phyloP scores from a whole-genome alignment of 1,140 invertebrate species.

The Sweltsa coloradensis region DNA sequence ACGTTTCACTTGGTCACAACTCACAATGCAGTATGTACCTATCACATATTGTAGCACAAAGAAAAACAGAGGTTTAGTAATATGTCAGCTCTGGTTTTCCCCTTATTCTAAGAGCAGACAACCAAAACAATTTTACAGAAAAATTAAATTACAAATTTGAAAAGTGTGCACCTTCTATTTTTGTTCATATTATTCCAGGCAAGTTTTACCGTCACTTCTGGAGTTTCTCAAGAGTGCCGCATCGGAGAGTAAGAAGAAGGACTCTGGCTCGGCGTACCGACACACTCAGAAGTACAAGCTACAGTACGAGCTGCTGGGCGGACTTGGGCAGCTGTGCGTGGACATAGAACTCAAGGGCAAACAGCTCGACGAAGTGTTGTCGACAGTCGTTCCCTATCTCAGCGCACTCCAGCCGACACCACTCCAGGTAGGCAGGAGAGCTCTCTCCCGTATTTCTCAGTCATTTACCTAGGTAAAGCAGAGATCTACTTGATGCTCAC shows the following conservation, averaged over 20 bases:
- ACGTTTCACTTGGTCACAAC: no score
- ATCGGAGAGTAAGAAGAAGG: slow-evolving; percentile 41
- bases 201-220: slow-evolving; percentile 44
- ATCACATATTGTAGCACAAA: no score
- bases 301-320: slow-evolving; percentile 38
- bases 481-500: no score
- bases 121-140: no score
- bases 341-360: slow-evolving; percentile 38
- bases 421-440: slow-evolving; percentile 38
- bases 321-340: slow-evolving; percentile 34
- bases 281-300: slow-evolving; percentile 44
- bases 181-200: slow-evolving; percentile 32
- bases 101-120: no score
- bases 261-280: slow-evolving; percentile 39
- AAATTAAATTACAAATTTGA: no score
- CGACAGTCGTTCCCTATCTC: slow-evolving; percentile 36
- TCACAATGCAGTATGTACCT: no score
- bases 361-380: slow-evolving; percentile 34
- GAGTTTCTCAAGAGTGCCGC: slow-evolving; percentile 34
- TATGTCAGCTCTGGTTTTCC: no score
- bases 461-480: no score
- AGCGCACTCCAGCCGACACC: slow-evolving; percentile 40
- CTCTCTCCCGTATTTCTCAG: neutral
- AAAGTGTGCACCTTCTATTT: no score
- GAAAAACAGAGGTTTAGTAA: no score